Evolutionary conservation across 2,797 vertebrate genomes (phyloP), one percentile per base, ranked within the genome.

Genomic region (Urophycis tenuis): DNA sequence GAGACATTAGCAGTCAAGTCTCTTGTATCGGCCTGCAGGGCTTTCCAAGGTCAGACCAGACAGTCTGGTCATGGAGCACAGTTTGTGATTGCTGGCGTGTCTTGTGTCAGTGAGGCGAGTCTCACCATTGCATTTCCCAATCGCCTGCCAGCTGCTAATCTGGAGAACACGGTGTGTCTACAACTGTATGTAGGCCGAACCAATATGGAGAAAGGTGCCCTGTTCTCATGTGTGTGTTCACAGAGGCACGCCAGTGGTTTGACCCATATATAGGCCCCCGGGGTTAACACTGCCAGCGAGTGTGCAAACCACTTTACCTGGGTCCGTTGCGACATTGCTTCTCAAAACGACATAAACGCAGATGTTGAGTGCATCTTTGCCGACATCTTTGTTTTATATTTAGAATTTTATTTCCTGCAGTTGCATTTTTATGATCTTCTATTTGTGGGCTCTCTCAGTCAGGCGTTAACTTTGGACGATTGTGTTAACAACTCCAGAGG

Each of bases 141-240:
- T 67, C 60, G 29, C 60, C 8, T 17, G n/a, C 25, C 60, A 67
- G 60, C 25, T 67, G 60, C 60, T 67, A 67, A 29, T 67, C 60
- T 30, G 53, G n/a, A n/a, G 53, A 25, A 60, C 22, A 11, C 29
- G 60, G 29, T n/a, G 60, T 5, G n/a, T 67, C 22, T 60, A 25
- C 35, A 36, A 76, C n/a, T 30, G 64, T 84, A 89, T 87, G 78
- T 89, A 87, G 87, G 87, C 85, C 87, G 86, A 80, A 81, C 25
- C 73, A 31, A 73, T 69, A 72, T 77, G 77, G 77, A 86, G 30
- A 76, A 79, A 70, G 30, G 74, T 30, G 35, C 36, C 34, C 41
- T 41, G 8, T 34, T 60, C 71, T 72, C 67, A 34, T 69, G 33
- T 60, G 33, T 60, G 39, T 69, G 29, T 19, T 60, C 77, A 74